A percentile compares a stretch with the other conserved stretches of the same genome.
Conservation (phyloP, 2,888 invertebrate genomes). For the Agonopterix subpropinquella region DNA sequence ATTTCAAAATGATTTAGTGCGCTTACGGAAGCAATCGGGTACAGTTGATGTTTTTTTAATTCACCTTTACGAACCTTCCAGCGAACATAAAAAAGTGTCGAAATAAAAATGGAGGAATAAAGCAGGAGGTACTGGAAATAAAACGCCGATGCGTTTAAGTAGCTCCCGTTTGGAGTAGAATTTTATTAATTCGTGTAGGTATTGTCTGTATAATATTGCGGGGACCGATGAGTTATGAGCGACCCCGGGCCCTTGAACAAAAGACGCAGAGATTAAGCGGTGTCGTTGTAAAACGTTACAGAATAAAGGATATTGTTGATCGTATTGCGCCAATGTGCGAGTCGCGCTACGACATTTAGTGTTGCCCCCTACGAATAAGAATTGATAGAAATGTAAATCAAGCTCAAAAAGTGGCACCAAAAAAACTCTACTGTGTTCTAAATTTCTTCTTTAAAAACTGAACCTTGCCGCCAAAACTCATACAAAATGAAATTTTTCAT, state of each 20-base stretch:
- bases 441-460: no score
- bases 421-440: no score
- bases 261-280: constrained; percentile 40
- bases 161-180: constrained; percentile 25
- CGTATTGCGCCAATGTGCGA: constrained; percentile 13
- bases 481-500: no score
- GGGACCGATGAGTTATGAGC: constrained; percentile 38
- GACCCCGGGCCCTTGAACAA: constrained; percentile 34
- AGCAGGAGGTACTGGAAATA: constrained; percentile 24
- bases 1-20: neutral
- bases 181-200: constrained; percentile 33
- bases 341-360: constrained; percentile 7
- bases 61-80: constrained; percentile 28
- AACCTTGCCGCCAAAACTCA: no score
- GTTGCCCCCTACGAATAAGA: no score
- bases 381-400: no score
- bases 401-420: no score
- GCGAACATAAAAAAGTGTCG: constrained; percentile 28
- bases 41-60: constrained; percentile 33
- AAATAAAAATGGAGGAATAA: constrained; percentile 30
- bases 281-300: constrained; percentile 31
- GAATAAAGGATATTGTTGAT: constrained; percentile 20
- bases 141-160: constrained; percentile 29
- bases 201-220: constrained; percentile 35
- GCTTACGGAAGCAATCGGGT: constrained; percentile 21